Evolutionary conservation across 35 echinoderm and acorn worm species (phyloP).

Genomic region (Anneissia japonica): DNA sequence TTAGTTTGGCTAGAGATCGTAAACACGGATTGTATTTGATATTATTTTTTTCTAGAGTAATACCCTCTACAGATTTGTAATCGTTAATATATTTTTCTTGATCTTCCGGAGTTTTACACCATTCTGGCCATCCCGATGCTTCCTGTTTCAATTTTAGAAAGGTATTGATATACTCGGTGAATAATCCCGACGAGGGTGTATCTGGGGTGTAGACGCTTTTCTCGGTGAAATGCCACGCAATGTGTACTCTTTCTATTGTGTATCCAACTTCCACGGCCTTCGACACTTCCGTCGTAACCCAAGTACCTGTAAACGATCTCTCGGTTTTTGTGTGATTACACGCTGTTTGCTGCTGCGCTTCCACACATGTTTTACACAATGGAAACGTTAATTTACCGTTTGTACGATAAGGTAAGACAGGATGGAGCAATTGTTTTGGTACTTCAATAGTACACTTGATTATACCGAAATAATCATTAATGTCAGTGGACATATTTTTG

Average conservation of each 20-base stretch:
- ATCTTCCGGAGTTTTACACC: slow-evolving; percentile 2
- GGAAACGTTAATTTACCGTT: slow-evolving; percentile 44
- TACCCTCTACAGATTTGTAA: background rate
- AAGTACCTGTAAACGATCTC: slow-evolving; percentile 14
- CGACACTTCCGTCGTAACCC: background rate
- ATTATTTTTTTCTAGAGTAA: background rate
- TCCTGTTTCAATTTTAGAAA: slow-evolving; percentile 36
- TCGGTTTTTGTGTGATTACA: slow-evolving; percentile 29
- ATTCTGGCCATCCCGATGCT: background rate
- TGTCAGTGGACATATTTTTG: background rate
- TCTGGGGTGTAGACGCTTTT: background rate
- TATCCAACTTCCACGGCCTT: slow-evolving; percentile 32
- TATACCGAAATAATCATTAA: background rate
- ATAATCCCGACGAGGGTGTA: background rate
- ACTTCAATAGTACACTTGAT: background rate
- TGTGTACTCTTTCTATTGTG: background rate
- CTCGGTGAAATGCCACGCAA: slow-evolving; percentile 21
- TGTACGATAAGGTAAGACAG: background rate
- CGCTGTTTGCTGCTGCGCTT: background rate
- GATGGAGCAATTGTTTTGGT: background rate
- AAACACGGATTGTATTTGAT: slow-evolving; percentile 18
- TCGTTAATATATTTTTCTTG: background rate
- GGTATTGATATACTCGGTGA: slow-evolving; percentile 10
- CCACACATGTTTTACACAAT: slow-evolving; percentile 47
- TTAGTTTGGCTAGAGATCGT: slow-evolving; percentile 1